A percentile compares a stretch with the other conserved stretches of the same genome.
Conservation (phyloP, 1,140 invertebrate genomes). For the Homalodisca vitripennis region DNA sequence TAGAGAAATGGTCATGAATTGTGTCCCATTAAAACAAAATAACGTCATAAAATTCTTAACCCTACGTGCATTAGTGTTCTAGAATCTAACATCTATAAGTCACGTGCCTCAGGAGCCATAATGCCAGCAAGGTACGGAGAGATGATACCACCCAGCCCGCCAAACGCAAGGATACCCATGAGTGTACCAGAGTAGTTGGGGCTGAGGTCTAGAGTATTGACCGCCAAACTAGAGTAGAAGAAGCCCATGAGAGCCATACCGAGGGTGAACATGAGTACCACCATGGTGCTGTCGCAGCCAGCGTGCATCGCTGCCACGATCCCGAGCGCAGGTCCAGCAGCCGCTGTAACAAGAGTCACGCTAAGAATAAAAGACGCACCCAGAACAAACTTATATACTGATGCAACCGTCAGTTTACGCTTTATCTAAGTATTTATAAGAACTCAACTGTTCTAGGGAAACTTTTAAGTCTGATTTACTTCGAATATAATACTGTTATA, state of each 20-base stretch:
- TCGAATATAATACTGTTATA: no score
- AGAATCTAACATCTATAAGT: no score
- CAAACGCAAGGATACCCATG: conserved; percentile 78
- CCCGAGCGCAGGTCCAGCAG: conserved; percentile 69
- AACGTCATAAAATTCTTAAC: neutral
- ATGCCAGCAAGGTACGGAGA: conserved; percentile 72
- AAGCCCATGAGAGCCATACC: conserved; percentile 71
- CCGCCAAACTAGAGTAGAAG: conserved; percentile 71
- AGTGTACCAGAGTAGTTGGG: conserved; percentile 77
- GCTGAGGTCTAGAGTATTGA: conserved; percentile 79
- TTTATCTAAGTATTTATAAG: no score
- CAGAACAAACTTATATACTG: no score
- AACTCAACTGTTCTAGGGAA: no score
- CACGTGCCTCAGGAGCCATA: conserved; percentile 68
- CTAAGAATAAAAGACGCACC: no score
- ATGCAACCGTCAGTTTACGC: no score
- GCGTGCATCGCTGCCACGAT: conserved; percentile 75
- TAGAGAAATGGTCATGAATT: no score
- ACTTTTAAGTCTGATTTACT: no score
- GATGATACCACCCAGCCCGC: conserved; percentile 73
- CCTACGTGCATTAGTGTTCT: neutral
- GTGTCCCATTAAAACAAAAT: neutral
- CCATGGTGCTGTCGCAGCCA: conserved; percentile 63
- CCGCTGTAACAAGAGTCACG: conserved; percentile 57
- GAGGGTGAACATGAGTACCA: conserved; percentile 62